Evolutionary conservation across 2,888 invertebrate species (phyloP).

Genomic region (Perizoma affinitatum): DNA sequence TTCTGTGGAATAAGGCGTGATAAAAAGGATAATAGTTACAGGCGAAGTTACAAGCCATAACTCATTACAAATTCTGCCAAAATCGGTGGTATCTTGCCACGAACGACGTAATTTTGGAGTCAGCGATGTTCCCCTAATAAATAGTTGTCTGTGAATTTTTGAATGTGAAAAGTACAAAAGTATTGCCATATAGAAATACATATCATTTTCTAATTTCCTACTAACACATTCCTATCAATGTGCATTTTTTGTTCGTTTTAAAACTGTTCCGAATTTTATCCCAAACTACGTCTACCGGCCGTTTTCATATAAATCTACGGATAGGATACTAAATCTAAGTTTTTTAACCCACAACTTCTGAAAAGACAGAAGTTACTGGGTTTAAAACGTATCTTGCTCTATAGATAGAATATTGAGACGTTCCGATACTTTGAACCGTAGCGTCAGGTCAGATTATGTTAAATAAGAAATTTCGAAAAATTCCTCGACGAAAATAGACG

Average conservation of each 20-base stretch:
- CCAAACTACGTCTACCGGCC: constrained; percentile 21
- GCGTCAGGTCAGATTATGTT: neutral
- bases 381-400: constrained; percentile 4
- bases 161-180: constrained; percentile 53
- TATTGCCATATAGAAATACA: constrained; percentile 77
- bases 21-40: too few species aligned
- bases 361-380: constrained; percentile 11
- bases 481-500: constrained; percentile 18
- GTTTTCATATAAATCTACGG: constrained; percentile 11
- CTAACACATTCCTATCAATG: constrained; percentile 67
- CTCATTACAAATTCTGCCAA: neutral
- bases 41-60: too few species aligned
- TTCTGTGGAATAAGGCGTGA: too few species aligned
- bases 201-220: constrained; percentile 71
- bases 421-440: constrained; percentile 2
- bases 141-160: constrained; percentile 4
- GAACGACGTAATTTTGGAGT: neutral
- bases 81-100: neutral
- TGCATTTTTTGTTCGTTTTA: constrained; percentile 40
- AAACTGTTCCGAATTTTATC: constrained; percentile 26
- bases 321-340: neutral
- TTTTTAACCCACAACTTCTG: constrained; percentile 7
- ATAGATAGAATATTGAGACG: neutral
- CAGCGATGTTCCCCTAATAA: constrained; percentile 6
- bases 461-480: constrained; percentile 6